phyloP scores from a whole-genome alignment of 2,797 vertebrate species.

The Morelia viridis region DNA sequence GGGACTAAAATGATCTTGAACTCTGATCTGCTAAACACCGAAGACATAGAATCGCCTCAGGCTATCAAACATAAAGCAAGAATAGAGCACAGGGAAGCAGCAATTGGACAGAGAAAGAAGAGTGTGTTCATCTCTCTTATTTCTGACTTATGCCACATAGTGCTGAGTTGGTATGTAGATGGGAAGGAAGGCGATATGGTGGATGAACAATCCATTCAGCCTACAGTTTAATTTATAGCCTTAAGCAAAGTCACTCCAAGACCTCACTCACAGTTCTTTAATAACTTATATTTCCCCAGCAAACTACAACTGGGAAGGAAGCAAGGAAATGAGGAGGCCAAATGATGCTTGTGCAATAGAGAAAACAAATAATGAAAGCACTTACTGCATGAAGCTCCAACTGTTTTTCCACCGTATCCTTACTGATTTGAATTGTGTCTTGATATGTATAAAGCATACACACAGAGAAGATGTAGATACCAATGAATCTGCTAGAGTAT shows the following conservation, averaged over 20 bases:
- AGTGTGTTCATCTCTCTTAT: constrained; percentile 9
- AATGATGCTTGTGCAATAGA: neutral
- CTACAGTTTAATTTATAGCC: constrained; percentile 14
- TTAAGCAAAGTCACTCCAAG: neutral
- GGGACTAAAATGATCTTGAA: constrained; percentile 54
- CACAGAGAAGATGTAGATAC: neutral
- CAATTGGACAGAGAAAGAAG: constrained; percentile 14
- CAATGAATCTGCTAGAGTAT: neutral
- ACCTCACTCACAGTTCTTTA: neutral
- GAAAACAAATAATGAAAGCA: neutral
- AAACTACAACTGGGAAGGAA: neutral
- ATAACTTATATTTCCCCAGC: neutral
- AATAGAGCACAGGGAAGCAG: constrained; percentile 27
- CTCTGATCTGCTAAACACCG: constrained; percentile 65
- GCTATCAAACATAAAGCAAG: constrained; percentile 44
- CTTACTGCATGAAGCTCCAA: neutral
- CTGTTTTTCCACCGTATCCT: neutral
- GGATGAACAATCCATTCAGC: neutral
- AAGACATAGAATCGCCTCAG: constrained; percentile 55
- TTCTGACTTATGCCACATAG: constrained; percentile 30
- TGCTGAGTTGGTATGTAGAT: constrained; percentile 18
- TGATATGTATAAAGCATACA: neutral
- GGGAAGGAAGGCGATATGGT: neutral
- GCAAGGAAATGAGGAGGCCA: constrained; percentile 2
- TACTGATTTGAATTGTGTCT: neutral